phyloP scores from a whole-genome alignment of 2,888 invertebrate genomes.

The Drosophila neonasuta region DNA sequence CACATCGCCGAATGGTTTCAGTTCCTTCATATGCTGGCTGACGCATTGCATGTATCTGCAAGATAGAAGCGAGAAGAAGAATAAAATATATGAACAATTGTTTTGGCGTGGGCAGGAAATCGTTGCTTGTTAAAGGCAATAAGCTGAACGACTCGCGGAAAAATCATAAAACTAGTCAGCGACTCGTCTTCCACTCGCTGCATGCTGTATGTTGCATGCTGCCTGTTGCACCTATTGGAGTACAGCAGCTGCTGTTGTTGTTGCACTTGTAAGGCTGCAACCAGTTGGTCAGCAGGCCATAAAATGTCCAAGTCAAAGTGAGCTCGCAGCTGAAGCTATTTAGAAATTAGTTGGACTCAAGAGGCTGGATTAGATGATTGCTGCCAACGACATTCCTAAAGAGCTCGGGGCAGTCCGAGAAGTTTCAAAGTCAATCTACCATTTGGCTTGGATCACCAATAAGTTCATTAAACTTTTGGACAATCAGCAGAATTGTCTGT shows the following conservation, averaged over 20 bases:
- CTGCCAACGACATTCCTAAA: background rate
- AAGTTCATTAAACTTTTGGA: conserved; percentile 10
- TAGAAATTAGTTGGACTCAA: conserved; percentile 39
- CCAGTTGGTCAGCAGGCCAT: conserved; percentile 23
- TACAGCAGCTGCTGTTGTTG: conserved; percentile 56
- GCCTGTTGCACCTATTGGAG: conserved; percentile 43
- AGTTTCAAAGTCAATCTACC: background rate
- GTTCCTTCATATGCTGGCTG: conserved; percentile 94
- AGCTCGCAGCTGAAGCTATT: conserved; percentile 43
- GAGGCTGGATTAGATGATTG: conserved; percentile 22
- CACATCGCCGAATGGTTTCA: conserved; percentile 97
- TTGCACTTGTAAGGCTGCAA: conserved; percentile 73
- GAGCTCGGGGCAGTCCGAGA: conserved; percentile 7
- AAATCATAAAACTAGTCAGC: conserved; percentile 63
- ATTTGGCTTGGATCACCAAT: background rate
- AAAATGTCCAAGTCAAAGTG: conserved; percentile 7
- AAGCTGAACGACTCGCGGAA: conserved; percentile 57
- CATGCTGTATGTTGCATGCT: conserved; percentile 18
- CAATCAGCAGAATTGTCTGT: conserved; percentile 3
- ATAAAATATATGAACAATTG: conserved; percentile 11
- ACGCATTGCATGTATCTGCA: conserved; percentile 92
- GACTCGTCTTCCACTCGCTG: conserved; percentile 35
- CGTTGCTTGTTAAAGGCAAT: conserved; percentile 56
- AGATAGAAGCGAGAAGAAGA: conserved; percentile 28
- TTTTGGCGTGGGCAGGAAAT: conserved; percentile 54